A percentile compares a stretch with the other conserved stretches of the same genome.
Evolutionary conservation across 2,888 invertebrate species (phyloP).

Genomic region (Kryphioiulus occultus): DNA sequence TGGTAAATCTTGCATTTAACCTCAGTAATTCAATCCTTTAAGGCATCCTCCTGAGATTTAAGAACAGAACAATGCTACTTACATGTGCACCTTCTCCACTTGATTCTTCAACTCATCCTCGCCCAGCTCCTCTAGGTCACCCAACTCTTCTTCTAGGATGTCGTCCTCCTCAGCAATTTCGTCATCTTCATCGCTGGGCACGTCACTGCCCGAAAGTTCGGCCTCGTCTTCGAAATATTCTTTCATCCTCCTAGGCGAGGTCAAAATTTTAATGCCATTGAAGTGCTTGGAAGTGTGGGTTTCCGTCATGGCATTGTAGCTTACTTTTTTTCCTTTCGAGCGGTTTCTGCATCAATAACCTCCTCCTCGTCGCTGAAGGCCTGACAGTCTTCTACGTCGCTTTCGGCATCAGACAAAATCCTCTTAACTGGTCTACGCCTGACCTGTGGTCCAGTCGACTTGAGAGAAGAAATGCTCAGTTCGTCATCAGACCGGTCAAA

Average conservation of each 20-base stretch:
- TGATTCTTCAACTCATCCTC: slow-evolving; percentile 79
- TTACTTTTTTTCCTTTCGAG: slow-evolving; percentile 32
- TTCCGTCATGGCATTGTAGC: not conserved
- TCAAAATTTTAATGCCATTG: not conserved
- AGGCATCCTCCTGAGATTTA: too few species aligned
- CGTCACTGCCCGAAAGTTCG: slow-evolving; percentile 89
- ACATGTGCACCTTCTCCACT: slow-evolving; percentile 86
- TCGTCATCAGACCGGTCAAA: slow-evolving; percentile 24
- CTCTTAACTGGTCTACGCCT: slow-evolving; percentile 55
- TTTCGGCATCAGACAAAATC: slow-evolving; percentile 62
- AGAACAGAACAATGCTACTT: too few species aligned
- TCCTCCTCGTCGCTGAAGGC: not conserved
- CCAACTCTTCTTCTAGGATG: slow-evolving; percentile 79
- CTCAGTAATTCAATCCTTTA: too few species aligned
- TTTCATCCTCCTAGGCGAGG: slow-evolving; percentile 55
- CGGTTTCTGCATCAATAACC: slow-evolving; percentile 59
- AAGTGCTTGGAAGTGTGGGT: not conserved
- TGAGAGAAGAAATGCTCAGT: slow-evolving; percentile 4
- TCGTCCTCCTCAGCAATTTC: slow-evolving; percentile 73
- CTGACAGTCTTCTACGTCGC: slow-evolving; percentile 60
- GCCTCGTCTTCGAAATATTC: slow-evolving; percentile 91
- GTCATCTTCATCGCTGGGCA: slow-evolving; percentile 90
- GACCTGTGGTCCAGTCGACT: not conserved
- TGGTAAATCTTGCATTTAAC: too few species aligned
- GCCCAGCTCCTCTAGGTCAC: slow-evolving; percentile 81